Evolutionary conservation across 2,113 vertebrate species (phyloP).

Genomic region (Barbus barbus): DNA sequence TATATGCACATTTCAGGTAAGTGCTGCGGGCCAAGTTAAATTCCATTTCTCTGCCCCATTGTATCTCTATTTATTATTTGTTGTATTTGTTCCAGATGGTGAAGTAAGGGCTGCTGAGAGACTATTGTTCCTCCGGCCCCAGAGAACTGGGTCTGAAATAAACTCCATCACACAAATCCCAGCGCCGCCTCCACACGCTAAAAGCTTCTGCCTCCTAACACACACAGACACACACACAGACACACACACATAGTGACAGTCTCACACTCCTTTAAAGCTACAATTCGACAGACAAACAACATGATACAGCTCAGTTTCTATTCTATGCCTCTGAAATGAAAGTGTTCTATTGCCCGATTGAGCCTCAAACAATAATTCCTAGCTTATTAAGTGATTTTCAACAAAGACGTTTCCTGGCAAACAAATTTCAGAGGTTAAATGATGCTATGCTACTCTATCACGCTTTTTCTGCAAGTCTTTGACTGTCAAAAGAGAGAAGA

Average conservation of each 20-base stretch:
- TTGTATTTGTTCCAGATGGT: conserved; percentile 65
- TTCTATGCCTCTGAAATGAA: background rate
- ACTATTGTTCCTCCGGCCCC: conserved; percentile 52
- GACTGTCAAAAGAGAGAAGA: no score
- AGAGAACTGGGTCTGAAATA: conserved; percentile 53
- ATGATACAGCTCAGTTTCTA: background rate
- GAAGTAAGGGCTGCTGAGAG: conserved; percentile 51
- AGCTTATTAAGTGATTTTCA: no score
- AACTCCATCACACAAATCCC: conserved; percentile 46
- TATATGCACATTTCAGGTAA: conserved; percentile 69
- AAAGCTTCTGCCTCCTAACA: conserved; percentile 30
- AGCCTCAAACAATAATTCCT: background rate
- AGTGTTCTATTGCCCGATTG: background rate
- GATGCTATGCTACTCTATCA: no score
- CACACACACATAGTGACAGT: conserved; percentile 29
- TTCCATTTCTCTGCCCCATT: conserved; percentile 69
- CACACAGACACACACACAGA: conserved; percentile 34
- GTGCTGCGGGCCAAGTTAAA: conserved; percentile 67
- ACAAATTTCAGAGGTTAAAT: no score
- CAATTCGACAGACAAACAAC: background rate
- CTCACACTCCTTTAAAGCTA: background rate
- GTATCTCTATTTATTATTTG: conserved; percentile 70
- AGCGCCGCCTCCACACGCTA: conserved; percentile 32
- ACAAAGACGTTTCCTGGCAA: no score
- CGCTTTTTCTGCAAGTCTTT: no score